Evolutionary conservation across 2,888 invertebrate genomes (phyloP).

Genomic region (Oscheius sp.): DNA sequence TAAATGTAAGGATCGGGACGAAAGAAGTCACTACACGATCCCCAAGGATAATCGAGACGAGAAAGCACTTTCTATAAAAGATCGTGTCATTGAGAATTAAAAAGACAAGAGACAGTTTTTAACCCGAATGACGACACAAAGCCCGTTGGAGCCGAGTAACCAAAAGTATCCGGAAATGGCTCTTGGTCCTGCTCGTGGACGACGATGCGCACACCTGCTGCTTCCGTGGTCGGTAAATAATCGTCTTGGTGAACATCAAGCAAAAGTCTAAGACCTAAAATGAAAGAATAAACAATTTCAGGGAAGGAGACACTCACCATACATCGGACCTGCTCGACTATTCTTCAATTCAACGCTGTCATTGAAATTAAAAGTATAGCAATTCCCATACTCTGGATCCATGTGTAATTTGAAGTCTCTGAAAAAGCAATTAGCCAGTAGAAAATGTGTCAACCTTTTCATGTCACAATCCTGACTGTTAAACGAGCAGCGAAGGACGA

Average conservation of each 20-base stretch:
- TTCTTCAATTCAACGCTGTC: constrained; percentile 69
- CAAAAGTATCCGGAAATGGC: constrained; percentile 65
- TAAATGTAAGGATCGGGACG: constrained; percentile 72
- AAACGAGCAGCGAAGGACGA: constrained; percentile 73
- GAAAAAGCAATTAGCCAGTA: constrained; percentile 29
- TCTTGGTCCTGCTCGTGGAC: constrained; percentile 61
- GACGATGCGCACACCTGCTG: constrained; percentile 68
- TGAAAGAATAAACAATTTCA: background rate
- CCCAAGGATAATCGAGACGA: constrained; percentile 71
- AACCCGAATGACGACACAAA: constrained; percentile 73
- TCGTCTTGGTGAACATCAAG: constrained; percentile 73
- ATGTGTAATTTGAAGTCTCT: constrained; percentile 73
- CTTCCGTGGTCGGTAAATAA: constrained; percentile 73
- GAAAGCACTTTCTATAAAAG: constrained; percentile 67
- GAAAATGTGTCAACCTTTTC: constrained; percentile 41
- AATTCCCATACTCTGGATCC: constrained; percentile 73
- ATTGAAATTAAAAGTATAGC: constrained; percentile 73
- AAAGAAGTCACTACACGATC: constrained; percentile 70
- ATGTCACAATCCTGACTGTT: constrained; percentile 72
- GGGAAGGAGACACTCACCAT: constrained; percentile 43
- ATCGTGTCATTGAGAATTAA: background rate
- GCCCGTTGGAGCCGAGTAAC: constrained; percentile 72
- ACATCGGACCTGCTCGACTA: constrained; percentile 68
- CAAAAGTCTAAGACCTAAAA: constrained; percentile 66
- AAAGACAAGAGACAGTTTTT: constrained; percentile 64